Conservation (phyloP, 64 coral and sea anemone species). For the Astreopora myriophthalma region DNA sequence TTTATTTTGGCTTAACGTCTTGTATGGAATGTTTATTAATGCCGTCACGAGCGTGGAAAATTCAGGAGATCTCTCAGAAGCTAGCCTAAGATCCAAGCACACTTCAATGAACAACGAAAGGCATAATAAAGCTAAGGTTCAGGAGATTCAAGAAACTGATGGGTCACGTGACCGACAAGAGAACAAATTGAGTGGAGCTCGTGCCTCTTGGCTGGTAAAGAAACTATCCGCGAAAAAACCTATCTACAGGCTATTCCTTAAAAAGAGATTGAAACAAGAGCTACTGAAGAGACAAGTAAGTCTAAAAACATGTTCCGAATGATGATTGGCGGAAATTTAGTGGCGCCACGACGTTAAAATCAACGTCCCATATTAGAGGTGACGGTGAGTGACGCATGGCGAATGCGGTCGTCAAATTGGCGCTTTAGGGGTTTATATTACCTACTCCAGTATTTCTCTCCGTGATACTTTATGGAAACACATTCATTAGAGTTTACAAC, state of each 20-base stretch:
- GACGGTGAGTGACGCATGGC: too few species aligned
- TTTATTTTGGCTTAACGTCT: background rate
- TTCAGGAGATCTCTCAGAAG: background rate
- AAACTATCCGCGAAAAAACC: background rate
- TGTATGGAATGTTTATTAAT: background rate
- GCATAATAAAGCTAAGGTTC: background rate
- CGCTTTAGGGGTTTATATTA: too few species aligned
- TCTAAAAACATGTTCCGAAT: background rate
- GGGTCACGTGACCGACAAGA: background rate
- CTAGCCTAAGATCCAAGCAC: background rate
- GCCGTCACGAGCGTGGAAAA: background rate
- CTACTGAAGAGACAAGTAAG: conserved; percentile 12
- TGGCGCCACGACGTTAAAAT: too few species aligned
- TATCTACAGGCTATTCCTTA: background rate
- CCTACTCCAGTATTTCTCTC: too few species aligned
- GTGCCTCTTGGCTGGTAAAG: background rate
- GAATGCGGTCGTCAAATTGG: too few species aligned
- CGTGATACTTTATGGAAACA: too few species aligned
- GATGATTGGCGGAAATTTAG: too few species aligned
- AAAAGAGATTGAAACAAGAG: background rate
- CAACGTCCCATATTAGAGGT: too few species aligned
- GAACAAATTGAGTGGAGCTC: background rate
- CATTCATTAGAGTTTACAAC: too few species aligned
- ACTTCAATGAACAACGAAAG: background rate
- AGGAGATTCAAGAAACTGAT: background rate